These are phyloP conservation scores for Sinocyclocheilus rhinocerous DNA, from an alignment of 2,113 vertebrate species.

Conservation along the genomic window DNA sequence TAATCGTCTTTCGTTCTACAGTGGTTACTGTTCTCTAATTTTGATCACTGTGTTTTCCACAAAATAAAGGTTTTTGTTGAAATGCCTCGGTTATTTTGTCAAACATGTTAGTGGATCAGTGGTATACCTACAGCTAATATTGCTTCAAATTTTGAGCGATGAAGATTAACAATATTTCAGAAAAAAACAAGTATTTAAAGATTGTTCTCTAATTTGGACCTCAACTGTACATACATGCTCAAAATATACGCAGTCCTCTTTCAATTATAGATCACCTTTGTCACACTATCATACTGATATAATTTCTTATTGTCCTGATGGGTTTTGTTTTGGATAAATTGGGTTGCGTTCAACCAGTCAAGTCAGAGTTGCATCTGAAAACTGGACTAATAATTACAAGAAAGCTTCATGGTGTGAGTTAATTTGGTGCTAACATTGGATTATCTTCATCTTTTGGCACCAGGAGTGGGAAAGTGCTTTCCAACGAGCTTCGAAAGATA, in stretches of 20 bases:
- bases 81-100: no score
- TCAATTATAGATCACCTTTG: constrained; percentile 44
- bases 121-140: no score
- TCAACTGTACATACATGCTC: background rate
- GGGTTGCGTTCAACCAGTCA: background rate
- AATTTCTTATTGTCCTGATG: constrained; percentile 1
- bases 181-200: no score
- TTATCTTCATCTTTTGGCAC: constrained; percentile 17
- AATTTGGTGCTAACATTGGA: constrained; percentile 17
- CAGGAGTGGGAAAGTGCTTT: background rate
- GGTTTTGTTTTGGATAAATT: constrained; percentile 23
- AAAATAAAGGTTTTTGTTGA: no score
- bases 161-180: no score
- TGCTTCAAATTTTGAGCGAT: no score
- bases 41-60: no score
- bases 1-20: no score
- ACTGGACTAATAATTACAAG: background rate
- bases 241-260: background rate
- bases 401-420: constrained; percentile 14
- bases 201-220: no score
- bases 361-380: background rate
- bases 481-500: constrained; percentile 16
- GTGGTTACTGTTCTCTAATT: no score
- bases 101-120: no score
- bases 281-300: constrained; percentile 33